Evolutionary conservation across 2,888 invertebrate genomes (phyloP).

Genomic region (Drosophila robusta): DNA sequence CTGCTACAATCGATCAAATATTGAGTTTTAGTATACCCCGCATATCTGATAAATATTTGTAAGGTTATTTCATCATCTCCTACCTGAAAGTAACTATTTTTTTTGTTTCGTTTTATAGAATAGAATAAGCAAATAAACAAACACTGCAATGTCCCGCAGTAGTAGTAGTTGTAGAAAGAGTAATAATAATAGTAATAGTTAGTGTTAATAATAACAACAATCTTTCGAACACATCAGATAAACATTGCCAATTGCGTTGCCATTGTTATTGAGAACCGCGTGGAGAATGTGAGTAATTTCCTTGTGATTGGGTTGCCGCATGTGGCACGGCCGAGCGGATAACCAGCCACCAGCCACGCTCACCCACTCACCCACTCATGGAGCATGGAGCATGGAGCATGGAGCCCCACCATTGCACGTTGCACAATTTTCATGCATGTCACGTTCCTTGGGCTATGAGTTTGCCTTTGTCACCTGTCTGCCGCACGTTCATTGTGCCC

Average conservation of each 20-base stretch:
- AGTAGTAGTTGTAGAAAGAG: neutral
- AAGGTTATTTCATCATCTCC: too few species aligned
- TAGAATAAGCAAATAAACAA: too few species aligned
- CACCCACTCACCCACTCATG: neutral
- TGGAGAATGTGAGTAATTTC: conserved; percentile 41
- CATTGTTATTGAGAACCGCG: conserved; percentile 11
- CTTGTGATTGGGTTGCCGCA: conserved; percentile 42
- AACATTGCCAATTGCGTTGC: conserved; percentile 6
- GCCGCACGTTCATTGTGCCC: neutral
- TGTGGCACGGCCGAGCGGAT: conserved; percentile 34
- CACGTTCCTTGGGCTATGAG: conserved; percentile 59
- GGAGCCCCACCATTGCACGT: conserved; percentile 29
- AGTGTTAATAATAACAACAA: neutral
- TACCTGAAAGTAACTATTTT: too few species aligned
- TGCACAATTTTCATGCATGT: conserved; percentile 70
- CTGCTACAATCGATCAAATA: too few species aligned
- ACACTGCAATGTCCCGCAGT: too few species aligned
- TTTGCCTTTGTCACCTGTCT: conserved; percentile 41
- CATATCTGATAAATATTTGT: too few species aligned
- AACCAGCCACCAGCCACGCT: neutral
- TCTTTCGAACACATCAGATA: neutral
- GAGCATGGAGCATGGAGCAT: too few species aligned
- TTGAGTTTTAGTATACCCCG: too few species aligned
- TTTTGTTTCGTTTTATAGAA: too few species aligned
- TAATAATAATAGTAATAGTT: neutral